Percentiles rank a stretch among this genome's conserved stretches.
Evolutionary conservation across 2,888 invertebrate genomes (phyloP).

Genomic region (Luffia ferchaultella): DNA sequence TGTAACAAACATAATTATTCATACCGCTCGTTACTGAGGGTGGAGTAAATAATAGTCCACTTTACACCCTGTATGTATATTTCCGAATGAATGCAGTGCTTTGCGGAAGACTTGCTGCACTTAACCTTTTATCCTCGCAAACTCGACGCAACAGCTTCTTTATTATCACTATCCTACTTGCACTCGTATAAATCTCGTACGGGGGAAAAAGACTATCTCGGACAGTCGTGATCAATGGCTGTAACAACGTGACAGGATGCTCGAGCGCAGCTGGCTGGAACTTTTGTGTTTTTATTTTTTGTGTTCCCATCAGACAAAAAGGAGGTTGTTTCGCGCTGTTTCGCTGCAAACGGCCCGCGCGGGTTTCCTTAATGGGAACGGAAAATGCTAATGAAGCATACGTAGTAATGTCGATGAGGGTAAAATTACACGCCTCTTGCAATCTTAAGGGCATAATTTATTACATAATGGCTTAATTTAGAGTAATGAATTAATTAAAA

Average conservation of each 20-base stretch:
- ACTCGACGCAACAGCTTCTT: conserved; percentile 20
- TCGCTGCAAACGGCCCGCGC: conserved; percentile 37
- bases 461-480: too few species aligned
- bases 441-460: too few species aligned
- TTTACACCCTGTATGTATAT: conserved; percentile 16
- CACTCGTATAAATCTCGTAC: conserved; percentile 13
- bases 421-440: conserved; percentile 28
- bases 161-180: conserved; percentile 32
- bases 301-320: conserved; percentile 37
- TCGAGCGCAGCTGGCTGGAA: conserved; percentile 60
- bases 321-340: conserved; percentile 55
- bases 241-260: conserved; percentile 60
- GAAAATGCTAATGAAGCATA: conserved; percentile 55
- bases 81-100: conserved; percentile 40
- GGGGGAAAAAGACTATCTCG: conserved; percentile 34
- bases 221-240: conserved; percentile 40
- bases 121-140: conserved; percentile 27
- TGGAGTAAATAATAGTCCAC: background rate
- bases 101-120: conserved; percentile 46
- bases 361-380: conserved; percentile 53
- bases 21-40: background rate
- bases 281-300: conserved; percentile 41
- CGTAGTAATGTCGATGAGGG: conserved; percentile 29
- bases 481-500: too few species aligned
- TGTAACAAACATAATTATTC: background rate